Percentiles rank a stretch among this genome's conserved stretches.
Evolutionary conservation across 2,113 vertebrate species (phyloP).

Genomic region (Pimephales promelas): DNA sequence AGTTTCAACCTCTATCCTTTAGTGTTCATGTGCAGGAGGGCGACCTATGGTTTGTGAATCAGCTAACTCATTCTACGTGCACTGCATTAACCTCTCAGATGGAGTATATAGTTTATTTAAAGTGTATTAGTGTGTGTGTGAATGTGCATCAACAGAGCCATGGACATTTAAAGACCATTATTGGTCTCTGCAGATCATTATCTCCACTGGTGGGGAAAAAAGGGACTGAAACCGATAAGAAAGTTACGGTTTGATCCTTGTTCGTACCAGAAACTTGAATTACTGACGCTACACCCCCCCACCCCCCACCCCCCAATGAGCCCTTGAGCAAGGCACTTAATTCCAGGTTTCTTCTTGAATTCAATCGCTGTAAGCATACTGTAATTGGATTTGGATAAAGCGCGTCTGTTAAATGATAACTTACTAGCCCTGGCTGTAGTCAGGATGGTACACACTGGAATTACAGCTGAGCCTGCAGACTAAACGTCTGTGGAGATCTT

Average conservation of each 20-base stretch:
- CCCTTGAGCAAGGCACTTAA: slow-evolving; percentile 7
- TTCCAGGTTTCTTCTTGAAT: slow-evolving; percentile 34
- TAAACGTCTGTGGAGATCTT: slow-evolving; percentile 13
- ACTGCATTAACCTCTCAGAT: slow-evolving; percentile 61
- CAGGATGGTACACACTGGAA: slow-evolving; percentile 35
- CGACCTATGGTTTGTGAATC: slow-evolving; percentile 53
- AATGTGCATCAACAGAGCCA: slow-evolving; percentile 14
- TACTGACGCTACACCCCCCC: neutral
- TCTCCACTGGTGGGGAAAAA: neutral
- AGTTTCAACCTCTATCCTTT: slow-evolving; percentile 25
- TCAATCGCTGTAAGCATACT: neutral
- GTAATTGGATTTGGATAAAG: slow-evolving; percentile 23
- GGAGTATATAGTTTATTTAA: slow-evolving; percentile 45
- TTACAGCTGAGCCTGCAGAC: slow-evolving; percentile 14
- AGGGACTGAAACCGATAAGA: slow-evolving; percentile 11
- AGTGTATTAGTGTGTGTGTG: slow-evolving; percentile 32
- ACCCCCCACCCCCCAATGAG: too few species aligned
- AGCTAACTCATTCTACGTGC: slow-evolving; percentile 61
- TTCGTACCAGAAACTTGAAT: slow-evolving; percentile 13
- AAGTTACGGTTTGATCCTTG: neutral
- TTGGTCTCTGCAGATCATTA: neutral
- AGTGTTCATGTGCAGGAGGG: slow-evolving; percentile 26
- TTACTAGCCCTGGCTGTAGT: slow-evolving; percentile 15
- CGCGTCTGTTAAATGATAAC: slow-evolving; percentile 17
- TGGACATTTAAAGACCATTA: slow-evolving; percentile 5